These are phyloP conservation scores for Allygus modestus DNA, from an alignment of 2,888 invertebrate genomes.

Conservation along the genomic window DNA sequence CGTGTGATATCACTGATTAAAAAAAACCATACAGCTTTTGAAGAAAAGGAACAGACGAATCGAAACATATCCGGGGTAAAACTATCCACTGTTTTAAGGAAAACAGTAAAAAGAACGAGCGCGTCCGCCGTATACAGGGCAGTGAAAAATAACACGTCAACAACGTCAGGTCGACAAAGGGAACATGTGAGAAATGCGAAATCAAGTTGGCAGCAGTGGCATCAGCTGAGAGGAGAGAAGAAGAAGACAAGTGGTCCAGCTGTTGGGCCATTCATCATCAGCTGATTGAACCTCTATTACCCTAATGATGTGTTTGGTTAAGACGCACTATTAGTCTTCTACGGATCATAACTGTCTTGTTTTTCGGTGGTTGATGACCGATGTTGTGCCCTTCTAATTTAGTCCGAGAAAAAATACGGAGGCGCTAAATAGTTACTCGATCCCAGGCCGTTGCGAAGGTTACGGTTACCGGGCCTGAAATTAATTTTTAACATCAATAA, in stretches of 20 bases:
- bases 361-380: conserved; percentile 52
- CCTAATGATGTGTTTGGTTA: conserved; percentile 59
- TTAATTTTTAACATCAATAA: too few species aligned
- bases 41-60: too few species aligned
- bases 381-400: conserved; percentile 12
- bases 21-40: too few species aligned
- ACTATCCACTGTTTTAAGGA: too few species aligned
- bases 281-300: conserved; percentile 42
- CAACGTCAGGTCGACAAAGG: conserved; percentile 20
- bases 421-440: conserved; percentile 43
- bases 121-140: not conserved
- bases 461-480: too few species aligned
- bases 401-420: conserved; percentile 3
- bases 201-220: conserved; percentile 41
- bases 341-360: conserved; percentile 56
- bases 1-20: too few species aligned
- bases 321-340: conserved; percentile 53
- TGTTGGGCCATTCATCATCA: conserved; percentile 43
- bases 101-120: too few species aligned
- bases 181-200: conserved; percentile 42
- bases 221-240: conserved; percentile 2
- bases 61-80: too few species aligned
- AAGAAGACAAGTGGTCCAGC: conserved; percentile 42
- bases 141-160: conserved; percentile 34
- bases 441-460: not conserved